phyloP scores from a whole-genome alignment of 2,797 vertebrate species.

The Hypotaenidia okinawae region DNA sequence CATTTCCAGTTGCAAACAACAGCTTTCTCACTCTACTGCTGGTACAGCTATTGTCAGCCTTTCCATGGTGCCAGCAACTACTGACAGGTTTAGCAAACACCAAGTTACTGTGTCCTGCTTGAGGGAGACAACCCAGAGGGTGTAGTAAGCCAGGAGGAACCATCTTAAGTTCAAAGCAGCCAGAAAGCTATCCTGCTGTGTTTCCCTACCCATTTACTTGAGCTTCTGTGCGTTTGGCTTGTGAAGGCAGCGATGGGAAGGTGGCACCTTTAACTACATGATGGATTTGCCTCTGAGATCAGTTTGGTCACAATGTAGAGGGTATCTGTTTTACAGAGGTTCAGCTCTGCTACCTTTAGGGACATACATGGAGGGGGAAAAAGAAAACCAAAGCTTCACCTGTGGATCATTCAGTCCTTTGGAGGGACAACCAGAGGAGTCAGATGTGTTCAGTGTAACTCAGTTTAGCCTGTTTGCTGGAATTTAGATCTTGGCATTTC shows the following conservation, averaged over 20 bases:
- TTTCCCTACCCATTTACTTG: rapidly evolving
- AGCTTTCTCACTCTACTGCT: not conserved
- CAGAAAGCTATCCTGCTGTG: not conserved
- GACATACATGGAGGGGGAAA: not conserved
- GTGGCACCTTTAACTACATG: not conserved
- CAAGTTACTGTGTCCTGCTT: not conserved
- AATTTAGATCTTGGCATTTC: not conserved
- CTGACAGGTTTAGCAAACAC: not conserved
- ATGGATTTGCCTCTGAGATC: not conserved
- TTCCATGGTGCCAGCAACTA: not conserved
- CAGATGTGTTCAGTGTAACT: not conserved
- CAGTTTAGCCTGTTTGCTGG: not conserved
- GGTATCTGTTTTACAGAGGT: not conserved
- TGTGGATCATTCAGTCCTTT: not conserved
- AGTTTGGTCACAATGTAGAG: not conserved
- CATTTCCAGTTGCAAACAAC: not conserved
- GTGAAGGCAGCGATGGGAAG: rapidly evolving
- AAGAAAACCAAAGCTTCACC: not conserved
- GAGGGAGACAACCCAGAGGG: not conserved
- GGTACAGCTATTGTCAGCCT: not conserved
- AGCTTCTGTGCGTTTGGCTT: not conserved
- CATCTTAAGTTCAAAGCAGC: not conserved
- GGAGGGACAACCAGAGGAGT: not conserved
- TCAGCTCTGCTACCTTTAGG: not conserved
- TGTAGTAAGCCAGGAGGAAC: not conserved